These are phyloP conservation scores for Darevskia nairensis DNA, from an alignment of 2,797 vertebrate genomes.

Conservation along the genomic window DNA sequence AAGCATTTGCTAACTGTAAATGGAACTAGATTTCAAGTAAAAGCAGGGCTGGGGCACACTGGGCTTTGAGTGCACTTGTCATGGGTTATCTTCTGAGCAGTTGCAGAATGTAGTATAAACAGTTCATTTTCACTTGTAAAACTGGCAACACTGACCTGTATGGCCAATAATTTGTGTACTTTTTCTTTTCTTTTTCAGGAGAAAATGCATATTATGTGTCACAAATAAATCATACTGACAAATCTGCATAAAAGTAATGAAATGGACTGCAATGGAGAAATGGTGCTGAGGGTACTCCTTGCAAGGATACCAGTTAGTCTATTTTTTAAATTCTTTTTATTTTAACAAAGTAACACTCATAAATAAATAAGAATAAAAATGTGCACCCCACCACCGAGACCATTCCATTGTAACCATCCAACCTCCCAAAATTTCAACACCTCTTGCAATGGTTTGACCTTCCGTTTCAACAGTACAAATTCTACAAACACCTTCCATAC, in stretches of 20 bases:
- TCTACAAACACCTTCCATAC: no score
- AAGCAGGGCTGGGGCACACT: background rate
- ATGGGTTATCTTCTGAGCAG: background rate
- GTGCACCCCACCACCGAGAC: no score
- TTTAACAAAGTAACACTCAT: no score
- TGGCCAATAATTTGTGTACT: background rate
- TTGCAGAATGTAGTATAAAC: background rate
- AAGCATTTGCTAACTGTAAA: background rate
- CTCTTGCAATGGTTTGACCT: no score
- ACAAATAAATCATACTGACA: background rate
- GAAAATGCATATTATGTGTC: background rate
- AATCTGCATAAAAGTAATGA: background rate
- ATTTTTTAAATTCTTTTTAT: background rate
- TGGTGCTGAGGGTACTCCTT: background rate
- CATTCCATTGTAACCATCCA: no score
- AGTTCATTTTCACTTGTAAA: background rate
- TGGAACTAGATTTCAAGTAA: background rate
- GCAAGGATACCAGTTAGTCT: background rate
- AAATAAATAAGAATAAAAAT: no score
- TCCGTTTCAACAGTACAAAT: no score
- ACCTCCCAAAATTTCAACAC: no score
- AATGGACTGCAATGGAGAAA: background rate
- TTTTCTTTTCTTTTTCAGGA: background rate
- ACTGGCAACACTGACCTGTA: background rate
- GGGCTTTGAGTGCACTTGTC: background rate